Evolutionary conservation across 1,140 invertebrate genomes (phyloP).

Genomic region (Piezodorus guildinii): DNA sequence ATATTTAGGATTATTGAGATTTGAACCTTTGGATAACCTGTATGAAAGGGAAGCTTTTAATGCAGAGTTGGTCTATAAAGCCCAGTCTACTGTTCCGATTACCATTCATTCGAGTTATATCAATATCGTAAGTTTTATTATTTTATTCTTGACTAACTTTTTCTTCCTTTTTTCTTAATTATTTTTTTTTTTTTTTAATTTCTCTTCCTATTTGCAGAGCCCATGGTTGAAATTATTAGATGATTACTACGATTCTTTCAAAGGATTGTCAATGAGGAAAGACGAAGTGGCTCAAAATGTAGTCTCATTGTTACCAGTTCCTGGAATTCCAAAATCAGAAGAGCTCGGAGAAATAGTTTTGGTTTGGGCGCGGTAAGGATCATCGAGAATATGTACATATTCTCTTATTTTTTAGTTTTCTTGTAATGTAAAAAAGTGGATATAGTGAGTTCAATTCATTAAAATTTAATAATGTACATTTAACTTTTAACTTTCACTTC

Average conservation of each 20-base stretch:
- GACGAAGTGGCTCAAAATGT: not conserved
- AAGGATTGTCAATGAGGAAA: not conserved
- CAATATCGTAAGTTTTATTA: no score
- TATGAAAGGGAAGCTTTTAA: no score
- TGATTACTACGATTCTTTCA: not conserved
- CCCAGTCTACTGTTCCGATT: no score
- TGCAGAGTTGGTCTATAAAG: no score
- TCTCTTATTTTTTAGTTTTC: not conserved
- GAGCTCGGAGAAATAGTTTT: not conserved
- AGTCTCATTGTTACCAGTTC: not conserved
- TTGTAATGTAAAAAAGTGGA: no score
- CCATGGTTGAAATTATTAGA: not conserved
- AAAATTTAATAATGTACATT: no score
- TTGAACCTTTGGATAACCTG: not conserved
- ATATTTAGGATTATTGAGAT: constrained; percentile 6
- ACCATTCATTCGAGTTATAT: no score
- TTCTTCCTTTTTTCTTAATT: no score
- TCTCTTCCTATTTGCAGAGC: not conserved
- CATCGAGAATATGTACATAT: not conserved
- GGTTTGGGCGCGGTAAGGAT: not conserved
- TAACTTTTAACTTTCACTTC: no score
- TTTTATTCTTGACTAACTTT: no score
- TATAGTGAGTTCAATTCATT: no score
- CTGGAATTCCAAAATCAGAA: not conserved
- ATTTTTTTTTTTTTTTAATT: not conserved